Evolutionary conservation across 2,888 invertebrate genomes (phyloP).

Genomic region (Drosophila neotestacea): DNA sequence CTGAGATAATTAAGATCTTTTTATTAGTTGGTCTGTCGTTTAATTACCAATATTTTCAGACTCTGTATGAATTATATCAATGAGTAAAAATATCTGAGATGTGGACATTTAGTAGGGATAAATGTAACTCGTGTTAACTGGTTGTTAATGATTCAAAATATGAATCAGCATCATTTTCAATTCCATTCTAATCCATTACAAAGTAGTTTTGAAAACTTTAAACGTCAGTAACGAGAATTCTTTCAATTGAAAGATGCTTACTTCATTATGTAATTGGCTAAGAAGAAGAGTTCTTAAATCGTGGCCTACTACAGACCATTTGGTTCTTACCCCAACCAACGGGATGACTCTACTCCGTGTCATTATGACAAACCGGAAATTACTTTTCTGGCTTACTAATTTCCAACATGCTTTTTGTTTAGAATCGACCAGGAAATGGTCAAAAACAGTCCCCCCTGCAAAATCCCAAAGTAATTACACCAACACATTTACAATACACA

Average conservation of each 20-base stretch:
- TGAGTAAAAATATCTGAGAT: too few relatives aligned
- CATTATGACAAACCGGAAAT: constrained; percentile 20
- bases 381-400: constrained; percentile 29
- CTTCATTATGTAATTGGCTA: constrained; percentile 1
- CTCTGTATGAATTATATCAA: too few relatives aligned
- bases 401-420: constrained; percentile 17
- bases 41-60: too few relatives aligned
- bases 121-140: too few relatives aligned
- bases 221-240: background rate
- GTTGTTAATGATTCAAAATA: background rate
- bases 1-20: background rate
- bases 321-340: background rate
- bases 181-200: background rate
- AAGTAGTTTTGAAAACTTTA: background rate
- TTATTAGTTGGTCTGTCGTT: too few relatives aligned
- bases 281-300: background rate
- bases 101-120: too few relatives aligned
- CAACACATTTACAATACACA: background rate
- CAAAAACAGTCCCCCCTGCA: background rate
- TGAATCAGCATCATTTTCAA: constrained; percentile 4
- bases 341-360: constrained; percentile 4
- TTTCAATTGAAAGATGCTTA: background rate
- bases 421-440: constrained; percentile 12
- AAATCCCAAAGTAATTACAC: constrained; percentile 9
- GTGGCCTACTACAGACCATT: background rate